Base-by-base conservation (phyloP, 2,113 vertebrate genomes). In the Tupaia tana region DNA sequence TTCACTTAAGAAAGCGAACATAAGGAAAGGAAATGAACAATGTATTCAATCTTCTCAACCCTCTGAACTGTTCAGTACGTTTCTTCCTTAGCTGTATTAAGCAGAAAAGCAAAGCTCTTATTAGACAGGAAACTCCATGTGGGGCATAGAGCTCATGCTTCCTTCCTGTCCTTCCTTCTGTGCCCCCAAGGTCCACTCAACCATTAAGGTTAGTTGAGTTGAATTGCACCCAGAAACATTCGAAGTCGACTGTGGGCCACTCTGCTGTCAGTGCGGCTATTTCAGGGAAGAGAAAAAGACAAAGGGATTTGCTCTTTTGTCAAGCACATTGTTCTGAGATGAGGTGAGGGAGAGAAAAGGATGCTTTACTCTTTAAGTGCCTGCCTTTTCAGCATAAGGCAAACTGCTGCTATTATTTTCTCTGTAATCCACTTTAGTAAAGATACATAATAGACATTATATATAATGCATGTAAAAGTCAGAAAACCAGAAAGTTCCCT, bases 401-500 rank as follows among this genome's bases (percentile, higher is more conserved):
- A 96, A 94, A 94, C 74, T 71, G 95, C 74, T 89, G 74, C 64
- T 96, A 74, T 96, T 98, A 96, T 98, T 98, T 98, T 96, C n/a
- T 92, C 63, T 96, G 27, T 92, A 98, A 96, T 96, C 87, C 75
- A 92, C 63, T 97, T 97, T 93, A 90, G 81, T 96, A 98, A 97
- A 89, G 95, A 95, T 97, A 98, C 97, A 94, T 96, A 97, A 98
- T 94, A 96, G 85, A 95, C 58, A 18, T 43, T 78, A 94, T 97
- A 97, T 96, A 96, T 97, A 97, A 74, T 97, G 29, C 69, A 93
- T 95, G 92, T 94, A 97, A 98, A 96, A 95, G 84, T 94, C 81
- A 96, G 84, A 58, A 90, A 95, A 89, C 63, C 27, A 74, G 74
- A 94, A 98, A 97, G 94, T 81, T 89, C 96, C 98, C 84, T 94